Evolutionary conservation across 2,888 invertebrate species (phyloP).

Genomic region (Callimorpha dominula): DNA sequence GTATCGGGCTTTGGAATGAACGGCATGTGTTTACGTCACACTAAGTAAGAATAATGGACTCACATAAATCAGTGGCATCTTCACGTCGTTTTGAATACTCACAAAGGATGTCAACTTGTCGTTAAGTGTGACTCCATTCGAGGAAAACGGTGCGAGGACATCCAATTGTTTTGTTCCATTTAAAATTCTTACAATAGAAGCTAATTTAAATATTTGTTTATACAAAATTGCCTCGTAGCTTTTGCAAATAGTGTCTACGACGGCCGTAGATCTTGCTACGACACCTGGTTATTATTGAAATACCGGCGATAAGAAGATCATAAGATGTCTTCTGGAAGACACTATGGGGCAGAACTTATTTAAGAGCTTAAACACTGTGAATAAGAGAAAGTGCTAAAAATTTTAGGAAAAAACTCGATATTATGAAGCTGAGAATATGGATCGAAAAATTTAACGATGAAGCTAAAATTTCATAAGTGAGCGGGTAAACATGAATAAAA

Average conservation of each 20-base stretch:
- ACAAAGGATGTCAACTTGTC: slow-evolving; percentile 69
- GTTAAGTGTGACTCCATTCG: slow-evolving; percentile 64
- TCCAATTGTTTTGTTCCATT: slow-evolving; percentile 55
- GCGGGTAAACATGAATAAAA: not conserved
- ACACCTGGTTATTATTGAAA: slow-evolving; percentile 1
- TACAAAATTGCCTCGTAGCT: not conserved
- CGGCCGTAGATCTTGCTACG: slow-evolving; percentile 20
- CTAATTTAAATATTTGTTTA: slow-evolving; percentile 5
- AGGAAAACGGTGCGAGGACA: slow-evolving; percentile 56
- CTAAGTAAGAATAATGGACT: slow-evolving; percentile 79
- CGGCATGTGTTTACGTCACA: slow-evolving; percentile 79
- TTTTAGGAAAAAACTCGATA: not conserved
- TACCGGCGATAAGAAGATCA: not conserved
- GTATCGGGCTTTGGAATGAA: slow-evolving; percentile 56
- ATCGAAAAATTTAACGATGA: not conserved
- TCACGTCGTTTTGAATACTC: slow-evolving; percentile 77
- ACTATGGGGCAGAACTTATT: not conserved
- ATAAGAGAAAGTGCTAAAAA: not conserved
- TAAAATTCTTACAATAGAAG: slow-evolving; percentile 32
- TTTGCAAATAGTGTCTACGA: slow-evolving; percentile 9
- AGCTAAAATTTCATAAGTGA: not conserved
- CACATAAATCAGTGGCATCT: slow-evolving; percentile 79
- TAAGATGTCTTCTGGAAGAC: not conserved
- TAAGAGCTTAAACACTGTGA: not conserved
- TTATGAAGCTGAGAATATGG: not conserved